A percentile compares a stretch with the other conserved stretches of the same genome.
phyloP scores from a whole-genome alignment of 2,888 invertebrate genomes.

The Drosophila stalkeri region DNA sequence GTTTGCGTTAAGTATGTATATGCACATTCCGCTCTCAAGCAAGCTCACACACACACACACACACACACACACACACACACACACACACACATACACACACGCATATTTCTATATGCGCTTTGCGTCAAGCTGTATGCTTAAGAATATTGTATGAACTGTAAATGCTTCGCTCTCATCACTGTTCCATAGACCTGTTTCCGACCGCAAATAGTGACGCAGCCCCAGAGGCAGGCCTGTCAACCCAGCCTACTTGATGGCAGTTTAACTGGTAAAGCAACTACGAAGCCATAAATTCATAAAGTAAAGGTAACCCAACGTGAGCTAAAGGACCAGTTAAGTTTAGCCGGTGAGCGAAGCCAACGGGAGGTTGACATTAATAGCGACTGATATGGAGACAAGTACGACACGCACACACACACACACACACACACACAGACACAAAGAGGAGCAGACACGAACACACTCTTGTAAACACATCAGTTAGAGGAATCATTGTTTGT shows the following conservation, averaged over 20 bases:
- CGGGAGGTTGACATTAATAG: conserved; percentile 67
- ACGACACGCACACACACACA: conserved; percentile 19
- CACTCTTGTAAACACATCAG: conserved; percentile 9
- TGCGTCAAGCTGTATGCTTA: conserved; percentile 60
- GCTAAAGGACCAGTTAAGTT: conserved; percentile 50
- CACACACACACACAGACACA: neutral
- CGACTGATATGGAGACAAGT: conserved; percentile 49
- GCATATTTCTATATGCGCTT: conserved; percentile 17
- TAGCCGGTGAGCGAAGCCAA: conserved; percentile 54
- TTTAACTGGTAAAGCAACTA: conserved; percentile 62
- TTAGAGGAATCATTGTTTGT: conserved; percentile 8
- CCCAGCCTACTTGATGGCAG: conserved; percentile 35
- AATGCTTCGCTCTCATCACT: conserved; percentile 56
- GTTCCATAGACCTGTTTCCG: conserved; percentile 47
- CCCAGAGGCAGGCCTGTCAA: conserved; percentile 6
- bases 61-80: conserved; percentile 7
- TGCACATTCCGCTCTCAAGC: conserved; percentile 42
- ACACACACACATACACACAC: conserved; percentile 17
- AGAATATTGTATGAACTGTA: conserved; percentile 75
- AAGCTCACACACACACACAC: conserved; percentile 17
- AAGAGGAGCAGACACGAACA: neutral
- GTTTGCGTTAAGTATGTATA: conserved; percentile 63
- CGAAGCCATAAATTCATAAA: conserved; percentile 70
- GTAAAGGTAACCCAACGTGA: conserved; percentile 45
- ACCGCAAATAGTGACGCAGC: conserved; percentile 64